A percentile compares a stretch with the other conserved stretches of the same genome.
Conservation (phyloP, 2,888 invertebrate genomes). For the Erebia aethiops region DNA sequence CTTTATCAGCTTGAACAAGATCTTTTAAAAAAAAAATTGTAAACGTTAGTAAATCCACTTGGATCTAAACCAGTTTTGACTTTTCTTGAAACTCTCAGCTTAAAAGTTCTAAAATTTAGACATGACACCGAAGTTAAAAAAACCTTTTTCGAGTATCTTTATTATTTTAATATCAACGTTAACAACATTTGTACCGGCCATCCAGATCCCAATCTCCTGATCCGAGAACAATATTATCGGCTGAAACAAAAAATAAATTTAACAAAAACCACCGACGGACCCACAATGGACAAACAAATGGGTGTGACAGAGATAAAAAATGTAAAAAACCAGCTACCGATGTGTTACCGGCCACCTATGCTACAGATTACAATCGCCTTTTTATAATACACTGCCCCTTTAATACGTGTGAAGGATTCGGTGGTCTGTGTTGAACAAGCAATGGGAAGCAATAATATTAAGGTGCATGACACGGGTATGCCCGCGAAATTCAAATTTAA, state of each 20-base stretch:
- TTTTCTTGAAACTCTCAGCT: too few species aligned
- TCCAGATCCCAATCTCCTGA: slow-evolving; percentile 60
- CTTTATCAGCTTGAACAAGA: too few species aligned
- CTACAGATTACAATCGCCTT: slow-evolving; percentile 39
- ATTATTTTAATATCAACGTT: slow-evolving; percentile 5
- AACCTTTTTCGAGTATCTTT: not conserved
- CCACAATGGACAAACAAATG: slow-evolving; percentile 60
- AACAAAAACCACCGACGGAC: slow-evolving; percentile 52
- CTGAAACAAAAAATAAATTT: slow-evolving; percentile 54
- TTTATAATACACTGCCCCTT: slow-evolving; percentile 30
- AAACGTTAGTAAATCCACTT: too few species aligned
- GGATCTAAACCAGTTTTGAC: too few species aligned
- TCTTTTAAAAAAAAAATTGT: too few species aligned
- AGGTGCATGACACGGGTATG: too few species aligned
- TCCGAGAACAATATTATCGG: slow-evolving; percentile 71
- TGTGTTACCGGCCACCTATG: slow-evolving; percentile 43
- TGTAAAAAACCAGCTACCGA: slow-evolving; percentile 44
- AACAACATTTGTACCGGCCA: slow-evolving; percentile 51
- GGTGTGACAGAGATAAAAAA: slow-evolving; percentile 50
- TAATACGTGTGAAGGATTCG: slow-evolving; percentile 15
- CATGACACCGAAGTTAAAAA: not conserved
- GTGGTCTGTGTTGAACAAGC: slow-evolving; percentile 12
- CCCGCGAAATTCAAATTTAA: too few species aligned
- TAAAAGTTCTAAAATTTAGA: too few species aligned
- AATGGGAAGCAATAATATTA: slow-evolving; percentile 7